Conservation (phyloP, 2,113 vertebrate species). For the Delphinus delphis region DNA sequence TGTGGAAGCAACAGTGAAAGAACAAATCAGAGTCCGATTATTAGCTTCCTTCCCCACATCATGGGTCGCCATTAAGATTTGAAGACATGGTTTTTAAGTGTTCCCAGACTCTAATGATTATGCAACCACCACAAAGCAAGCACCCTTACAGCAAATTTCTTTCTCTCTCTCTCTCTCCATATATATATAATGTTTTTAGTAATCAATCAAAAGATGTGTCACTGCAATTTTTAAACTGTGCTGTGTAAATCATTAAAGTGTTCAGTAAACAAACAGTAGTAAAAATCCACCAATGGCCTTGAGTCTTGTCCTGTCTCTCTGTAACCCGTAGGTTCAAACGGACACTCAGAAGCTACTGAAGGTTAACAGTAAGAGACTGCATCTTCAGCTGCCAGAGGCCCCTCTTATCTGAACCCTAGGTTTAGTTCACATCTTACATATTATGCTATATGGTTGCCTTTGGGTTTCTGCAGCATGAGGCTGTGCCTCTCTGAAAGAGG, state of each 20-base stretch:
- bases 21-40: not conserved
- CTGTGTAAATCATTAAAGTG: not conserved
- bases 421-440: not conserved
- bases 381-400: not conserved
- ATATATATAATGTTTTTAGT: not conserved
- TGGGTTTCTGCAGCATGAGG: not conserved
- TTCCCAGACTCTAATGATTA: not conserved
- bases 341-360: not conserved
- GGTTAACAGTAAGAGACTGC: not conserved
- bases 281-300: not conserved
- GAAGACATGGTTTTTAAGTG: not conserved
- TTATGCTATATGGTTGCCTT: not conserved
- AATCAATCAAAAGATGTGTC: not conserved
- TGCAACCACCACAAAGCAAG: not conserved
- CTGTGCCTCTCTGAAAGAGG: not conserved
- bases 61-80: not conserved
- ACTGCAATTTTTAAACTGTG: not conserved
- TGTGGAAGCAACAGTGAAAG: not conserved
- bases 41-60: not conserved
- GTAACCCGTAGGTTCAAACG: not conserved
- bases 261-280: not conserved
- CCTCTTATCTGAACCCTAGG: not conserved
- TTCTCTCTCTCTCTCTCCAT: not conserved
- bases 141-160: not conserved
- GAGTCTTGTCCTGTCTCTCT: not conserved